Evolutionary conservation across 2,888 invertebrate genomes (phyloP).

Genomic region (Zonitis immaculata): DNA sequence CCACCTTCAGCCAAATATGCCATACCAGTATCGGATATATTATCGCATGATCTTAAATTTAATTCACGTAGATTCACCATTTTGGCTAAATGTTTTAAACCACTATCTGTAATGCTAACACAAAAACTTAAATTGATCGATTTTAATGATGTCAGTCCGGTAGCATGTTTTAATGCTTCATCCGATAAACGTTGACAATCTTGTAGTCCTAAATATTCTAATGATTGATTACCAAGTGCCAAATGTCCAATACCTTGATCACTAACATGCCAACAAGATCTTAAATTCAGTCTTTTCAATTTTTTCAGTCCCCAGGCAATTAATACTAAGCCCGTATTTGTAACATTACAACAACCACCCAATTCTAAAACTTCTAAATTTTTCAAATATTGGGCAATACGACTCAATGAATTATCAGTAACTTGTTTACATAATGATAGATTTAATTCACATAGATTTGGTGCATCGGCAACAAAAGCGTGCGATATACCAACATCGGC

Average conservation of each 20-base stretch:
- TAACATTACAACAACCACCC: constrained; percentile 88
- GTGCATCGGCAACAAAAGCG: constrained; percentile 73
- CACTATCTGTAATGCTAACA: constrained; percentile 90
- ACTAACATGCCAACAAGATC: constrained; percentile 90
- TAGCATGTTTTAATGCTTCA: constrained; percentile 80
- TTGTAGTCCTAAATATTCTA: constrained; percentile 85
- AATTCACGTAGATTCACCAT: constrained; percentile 80
- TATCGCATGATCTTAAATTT: constrained; percentile 89
- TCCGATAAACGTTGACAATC: constrained; percentile 94
- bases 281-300: constrained; percentile 76
- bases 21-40: constrained; percentile 88
- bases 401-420: constrained; percentile 81
- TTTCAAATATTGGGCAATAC: constrained; percentile 78
- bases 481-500: constrained; percentile 80
- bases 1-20: constrained; percentile 89
- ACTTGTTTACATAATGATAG: constrained; percentile 92
- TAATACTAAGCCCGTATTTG: constrained; percentile 79
- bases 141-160: constrained; percentile 74
- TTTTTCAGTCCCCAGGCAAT: constrained; percentile 86
- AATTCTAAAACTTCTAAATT: constrained; percentile 84
- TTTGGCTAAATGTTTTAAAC: constrained; percentile 80
- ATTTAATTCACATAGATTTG: constrained; percentile 75
- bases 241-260: constrained; percentile 87
- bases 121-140: constrained; percentile 92
- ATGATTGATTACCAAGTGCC: constrained; percentile 73